These are phyloP conservation scores for Sternarchorhynchus goeldii DNA, from an alignment of 2,797 vertebrate species.

Conservation along the genomic window DNA sequence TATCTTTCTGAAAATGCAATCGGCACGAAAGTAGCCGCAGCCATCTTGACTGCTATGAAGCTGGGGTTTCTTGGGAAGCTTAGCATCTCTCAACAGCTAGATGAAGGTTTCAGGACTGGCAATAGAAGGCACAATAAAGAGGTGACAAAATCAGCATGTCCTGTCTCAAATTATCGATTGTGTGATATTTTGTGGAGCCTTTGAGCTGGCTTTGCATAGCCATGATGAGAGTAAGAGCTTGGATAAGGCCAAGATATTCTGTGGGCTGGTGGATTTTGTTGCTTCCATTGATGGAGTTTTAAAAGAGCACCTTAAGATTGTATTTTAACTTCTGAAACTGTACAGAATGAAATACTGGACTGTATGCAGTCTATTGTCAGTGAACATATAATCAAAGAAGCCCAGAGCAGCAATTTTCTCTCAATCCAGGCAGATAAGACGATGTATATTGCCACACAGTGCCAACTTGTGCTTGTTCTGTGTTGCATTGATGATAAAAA, in stretches of 20 bases:
- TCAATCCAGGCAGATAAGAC: not conserved
- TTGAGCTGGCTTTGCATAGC: conserved; percentile 20
- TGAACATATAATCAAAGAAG: not conserved
- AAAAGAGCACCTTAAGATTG: conserved; percentile 31
- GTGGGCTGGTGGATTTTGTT: conserved; percentile 24
- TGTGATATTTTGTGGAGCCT: conserved; percentile 25
- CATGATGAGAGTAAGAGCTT: conserved; percentile 12
- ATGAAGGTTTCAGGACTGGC: conserved; percentile 19
- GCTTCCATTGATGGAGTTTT: conserved; percentile 28
- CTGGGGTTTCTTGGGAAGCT: conserved; percentile 4
- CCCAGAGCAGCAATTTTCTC: not conserved
- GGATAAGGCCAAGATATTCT: conserved; percentile 22
- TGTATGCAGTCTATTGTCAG: not conserved
- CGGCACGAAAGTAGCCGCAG: too few species aligned
- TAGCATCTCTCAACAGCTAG: conserved; percentile 9
- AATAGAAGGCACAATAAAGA: conserved; percentile 23
- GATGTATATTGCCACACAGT: not conserved
- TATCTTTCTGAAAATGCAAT: too few species aligned
- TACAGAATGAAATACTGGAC: conserved; percentile 35
- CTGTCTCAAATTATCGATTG: too few species aligned
- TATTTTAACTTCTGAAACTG: conserved; percentile 27
- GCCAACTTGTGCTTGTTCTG: not conserved
- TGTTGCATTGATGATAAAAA: not conserved
- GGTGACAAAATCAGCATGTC: not conserved
- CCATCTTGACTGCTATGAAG: conserved; percentile 2